These are phyloP conservation scores for Enteromius fasciolatus DNA, from an alignment of 2,797 vertebrate genomes.

Conservation along the genomic window DNA sequence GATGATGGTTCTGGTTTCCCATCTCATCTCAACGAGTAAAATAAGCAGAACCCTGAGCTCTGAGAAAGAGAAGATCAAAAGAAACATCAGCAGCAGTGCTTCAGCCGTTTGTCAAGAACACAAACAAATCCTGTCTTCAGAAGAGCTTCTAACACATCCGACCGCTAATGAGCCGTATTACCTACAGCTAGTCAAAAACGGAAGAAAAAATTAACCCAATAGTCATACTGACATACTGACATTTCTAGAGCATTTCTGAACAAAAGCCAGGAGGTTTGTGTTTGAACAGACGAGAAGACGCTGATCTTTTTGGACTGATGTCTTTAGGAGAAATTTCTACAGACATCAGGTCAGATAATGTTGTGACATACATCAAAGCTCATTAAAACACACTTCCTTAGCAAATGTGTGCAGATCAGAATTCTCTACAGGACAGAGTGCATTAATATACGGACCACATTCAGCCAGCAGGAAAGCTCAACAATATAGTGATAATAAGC, in stretches of 20 bases:
- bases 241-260: constrained; percentile 24
- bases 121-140: not conserved
- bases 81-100: not conserved
- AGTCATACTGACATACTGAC: not conserved
- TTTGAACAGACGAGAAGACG: constrained; percentile 30
- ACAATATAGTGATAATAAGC: no score
- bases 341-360: constrained; percentile 58
- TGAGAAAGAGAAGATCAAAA: constrained; percentile 3
- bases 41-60: not conserved
- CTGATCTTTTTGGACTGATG: constrained; percentile 60
- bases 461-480: no score
- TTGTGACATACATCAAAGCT: constrained; percentile 57
- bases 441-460: not conserved
- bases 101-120: constrained; percentile 1
- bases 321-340: constrained; percentile 64
- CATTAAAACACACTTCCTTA: constrained; percentile 59
- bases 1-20: constrained; percentile 2
- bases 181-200: not conserved
- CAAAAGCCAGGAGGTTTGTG: constrained; percentile 16
- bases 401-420: constrained; percentile 49
- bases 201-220: not conserved
- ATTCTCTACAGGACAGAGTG: constrained; percentile 43
- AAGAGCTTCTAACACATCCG: not conserved
- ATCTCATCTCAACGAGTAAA: constrained; percentile 1
- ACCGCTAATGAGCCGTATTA: not conserved